A percentile compares a stretch with the other conserved stretches of the same genome.
Evolutionary conservation across 2,113 vertebrate species (phyloP).

Genomic region (Monopterus albus): DNA sequence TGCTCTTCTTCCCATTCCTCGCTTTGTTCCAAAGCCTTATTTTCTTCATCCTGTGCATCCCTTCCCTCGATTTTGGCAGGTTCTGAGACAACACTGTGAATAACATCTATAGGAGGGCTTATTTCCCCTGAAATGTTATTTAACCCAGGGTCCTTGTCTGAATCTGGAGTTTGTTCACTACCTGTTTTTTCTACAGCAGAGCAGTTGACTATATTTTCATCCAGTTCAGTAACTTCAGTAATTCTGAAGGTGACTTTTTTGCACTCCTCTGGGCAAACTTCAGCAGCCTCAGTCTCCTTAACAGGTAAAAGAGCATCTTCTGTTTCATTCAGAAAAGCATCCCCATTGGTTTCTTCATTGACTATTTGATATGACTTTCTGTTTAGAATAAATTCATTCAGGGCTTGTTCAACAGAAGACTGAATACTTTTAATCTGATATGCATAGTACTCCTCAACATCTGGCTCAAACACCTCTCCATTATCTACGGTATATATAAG

Average conservation of each 20-base stretch:
- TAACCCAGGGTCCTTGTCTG: slow-evolving; percentile 7
- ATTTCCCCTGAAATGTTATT: slow-evolving; percentile 20
- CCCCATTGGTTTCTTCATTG: background rate
- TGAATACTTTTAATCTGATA: slow-evolving; percentile 60
- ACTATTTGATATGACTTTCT: background rate
- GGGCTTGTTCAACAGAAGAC: slow-evolving; percentile 29
- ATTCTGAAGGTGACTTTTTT: slow-evolving; percentile 18
- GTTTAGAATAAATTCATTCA: slow-evolving; percentile 30
- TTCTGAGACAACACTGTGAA: slow-evolving; percentile 64
- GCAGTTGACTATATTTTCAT: background rate
- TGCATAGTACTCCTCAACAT: slow-evolving; percentile 69
- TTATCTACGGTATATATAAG: slow-evolving; percentile 18
- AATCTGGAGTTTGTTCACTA: slow-evolving; percentile 2
- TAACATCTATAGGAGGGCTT: slow-evolving; percentile 46
- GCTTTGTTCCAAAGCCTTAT: slow-evolving; percentile 29
- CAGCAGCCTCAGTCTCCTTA: background rate
- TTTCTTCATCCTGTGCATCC: slow-evolving; percentile 30
- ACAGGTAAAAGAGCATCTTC: background rate
- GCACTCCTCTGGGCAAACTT: slow-evolving; percentile 5
- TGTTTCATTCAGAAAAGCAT: background rate
- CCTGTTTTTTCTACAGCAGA: slow-evolving; percentile 1
- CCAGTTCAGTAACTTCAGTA: slow-evolving; percentile 29
- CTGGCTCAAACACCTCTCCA: slow-evolving; percentile 6
- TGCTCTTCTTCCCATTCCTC: slow-evolving; percentile 73
- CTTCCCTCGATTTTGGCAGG: background rate